Base-by-base conservation (phyloP, 1,140 invertebrate genomes). In the Sycophila sp. region DNA sequence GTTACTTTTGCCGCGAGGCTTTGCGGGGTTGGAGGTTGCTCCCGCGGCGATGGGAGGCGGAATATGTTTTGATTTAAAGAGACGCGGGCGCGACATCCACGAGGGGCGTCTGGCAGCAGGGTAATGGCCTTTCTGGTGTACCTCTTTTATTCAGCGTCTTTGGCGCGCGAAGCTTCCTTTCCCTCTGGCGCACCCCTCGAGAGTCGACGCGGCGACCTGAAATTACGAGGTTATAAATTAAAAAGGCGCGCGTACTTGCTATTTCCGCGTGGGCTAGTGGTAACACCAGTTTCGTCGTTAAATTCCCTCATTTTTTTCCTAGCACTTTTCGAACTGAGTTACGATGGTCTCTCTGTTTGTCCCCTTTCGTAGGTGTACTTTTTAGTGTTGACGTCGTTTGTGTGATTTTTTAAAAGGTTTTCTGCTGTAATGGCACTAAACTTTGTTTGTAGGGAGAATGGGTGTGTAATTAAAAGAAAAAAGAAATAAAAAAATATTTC, bases 221-320 rank as follows among this genome's bases (percentile, higher is more conserved):
- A 60, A 60, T 42, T 60, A 60, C 58, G 38, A 60, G 58, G 58
- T 30, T 60, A 45, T 60, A 60, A 60, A 60, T 60, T 60, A 45
- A 60, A 60, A 60, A 30, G 4, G 58, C 38, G 26, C 58, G n/a
- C n/a, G n/a, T n/a, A n/a, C n/a, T n/a, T n/a, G n/a, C n/a, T n/a
- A n/a, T n/a, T n/a, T n/a, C 15, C 56, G 32, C 34, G 19, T 10
- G 17, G 17, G 56, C 11, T 15, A 7, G n/a, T n/a, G n/a, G n/a
- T 19, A 24, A 1, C 17, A 3, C 17, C 6, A 32, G 17, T 58
- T 38, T 38, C 28, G 1, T n/a, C 1, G 58, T 28, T 5, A 30
- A 60, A 45, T n/a, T n/a, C n/a, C n/a, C n/a, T n/a, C n/a, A 60
- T 60, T 60, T 60, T 30, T 26, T 60, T 60, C 28, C 11, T 28